A percentile compares a stretch with the other conserved stretches of the same genome.
Evolutionary conservation across 2,113 vertebrate genomes (phyloP).

Genomic region (Bujurquina vittata): DNA sequence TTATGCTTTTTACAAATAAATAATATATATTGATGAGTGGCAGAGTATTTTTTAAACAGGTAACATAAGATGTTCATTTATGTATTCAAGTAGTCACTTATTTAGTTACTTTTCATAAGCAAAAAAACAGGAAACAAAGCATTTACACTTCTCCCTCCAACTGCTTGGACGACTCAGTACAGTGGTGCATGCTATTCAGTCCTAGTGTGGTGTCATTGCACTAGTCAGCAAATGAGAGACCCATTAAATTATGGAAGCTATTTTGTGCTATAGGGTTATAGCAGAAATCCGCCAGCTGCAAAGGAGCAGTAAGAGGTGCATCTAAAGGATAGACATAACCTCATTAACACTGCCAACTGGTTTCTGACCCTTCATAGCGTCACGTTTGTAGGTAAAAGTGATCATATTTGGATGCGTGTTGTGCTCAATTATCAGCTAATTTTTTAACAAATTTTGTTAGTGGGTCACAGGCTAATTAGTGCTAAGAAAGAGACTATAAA

Average conservation of each 20-base stretch:
- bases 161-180: no score
- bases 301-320: not conserved
- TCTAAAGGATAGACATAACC: not conserved
- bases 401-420: not conserved
- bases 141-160: no score
- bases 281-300: not conserved
- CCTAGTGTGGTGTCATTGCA: not conserved
- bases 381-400: no score
- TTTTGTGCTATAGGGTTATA: not conserved
- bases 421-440: not conserved
- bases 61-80: no score
- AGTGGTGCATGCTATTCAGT: not conserved
- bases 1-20: not conserved
- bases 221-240: not conserved
- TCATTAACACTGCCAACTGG: not conserved
- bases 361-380: not conserved
- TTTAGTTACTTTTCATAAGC: no score
- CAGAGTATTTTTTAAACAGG: not conserved
- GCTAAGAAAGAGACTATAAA: not conserved
- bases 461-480: not conserved
- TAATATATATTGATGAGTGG: not conserved
- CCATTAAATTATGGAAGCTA: not conserved
- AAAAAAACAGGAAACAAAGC: no score
- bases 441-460: not conserved
- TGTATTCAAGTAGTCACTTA: no score